Conservation (phyloP, 2,113 vertebrate genomes). For the Elaphurus davidianus region DNA sequence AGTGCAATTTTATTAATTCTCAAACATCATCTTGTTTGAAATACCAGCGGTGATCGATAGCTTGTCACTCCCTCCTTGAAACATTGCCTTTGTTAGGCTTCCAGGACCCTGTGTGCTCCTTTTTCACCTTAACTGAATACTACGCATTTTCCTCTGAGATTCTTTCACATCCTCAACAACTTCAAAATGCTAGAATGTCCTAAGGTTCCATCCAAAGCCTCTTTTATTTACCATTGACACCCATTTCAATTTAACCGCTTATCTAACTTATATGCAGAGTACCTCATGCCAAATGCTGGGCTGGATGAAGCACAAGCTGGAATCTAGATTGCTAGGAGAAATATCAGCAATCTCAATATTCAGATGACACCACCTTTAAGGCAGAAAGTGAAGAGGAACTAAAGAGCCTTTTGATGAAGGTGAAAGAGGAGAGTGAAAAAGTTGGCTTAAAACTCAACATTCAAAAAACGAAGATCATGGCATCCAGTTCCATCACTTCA, state of each 20-base stretch:
- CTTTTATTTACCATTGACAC: not conserved
- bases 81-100: not conserved
- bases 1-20: not conserved
- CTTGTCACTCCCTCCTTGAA: not conserved
- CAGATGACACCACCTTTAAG: not conserved
- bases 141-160: not conserved
- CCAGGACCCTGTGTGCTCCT: not conserved
- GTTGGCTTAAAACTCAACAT: not conserved
- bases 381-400: not conserved
- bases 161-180: not conserved
- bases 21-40: not conserved
- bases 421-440: not conserved
- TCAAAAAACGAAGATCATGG: fast-evolving
- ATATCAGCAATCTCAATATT: not conserved
- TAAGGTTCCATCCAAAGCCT: not conserved
- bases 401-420: not conserved
- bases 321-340: not conserved
- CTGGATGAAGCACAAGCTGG: not conserved
- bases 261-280: not conserved
- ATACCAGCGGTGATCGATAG: not conserved
- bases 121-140: not conserved
- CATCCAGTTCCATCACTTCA: not conserved
- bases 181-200: not conserved
- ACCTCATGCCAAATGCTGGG: not conserved
- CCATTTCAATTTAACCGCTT: not conserved